Conservation (phyloP, 1,140 invertebrate genomes). For the Alviniconcha marisindica region DNA sequence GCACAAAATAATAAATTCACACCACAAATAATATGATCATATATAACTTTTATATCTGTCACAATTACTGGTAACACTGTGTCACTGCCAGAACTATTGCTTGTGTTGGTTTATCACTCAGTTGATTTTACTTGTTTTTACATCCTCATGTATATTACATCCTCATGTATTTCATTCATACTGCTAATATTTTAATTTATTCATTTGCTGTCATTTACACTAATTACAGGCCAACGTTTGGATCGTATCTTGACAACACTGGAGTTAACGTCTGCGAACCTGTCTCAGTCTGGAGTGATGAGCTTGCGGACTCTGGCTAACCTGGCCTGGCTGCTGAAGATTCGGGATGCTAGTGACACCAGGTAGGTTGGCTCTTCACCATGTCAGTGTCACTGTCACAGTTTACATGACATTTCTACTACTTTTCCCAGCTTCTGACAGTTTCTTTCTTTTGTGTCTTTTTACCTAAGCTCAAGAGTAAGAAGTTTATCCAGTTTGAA, state of each 20-base stretch:
- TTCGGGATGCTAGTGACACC: conserved; percentile 61
- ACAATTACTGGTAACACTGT: too few species aligned
- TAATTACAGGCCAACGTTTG: conserved; percentile 51
- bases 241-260: conserved; percentile 52
- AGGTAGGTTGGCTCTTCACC: too few species aligned
- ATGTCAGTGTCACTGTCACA: background rate
- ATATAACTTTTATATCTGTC: too few species aligned
- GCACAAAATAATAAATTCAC: too few species aligned
- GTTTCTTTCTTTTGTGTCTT: conserved; percentile 1
- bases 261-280: conserved; percentile 47
- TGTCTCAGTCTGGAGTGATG: conserved; percentile 65
- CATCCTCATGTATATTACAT: background rate
- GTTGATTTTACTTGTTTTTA: too few species aligned
- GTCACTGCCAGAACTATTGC: too few species aligned
- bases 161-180: background rate
- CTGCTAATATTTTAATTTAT: background rate
- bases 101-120: too few species aligned
- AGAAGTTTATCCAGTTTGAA: too few species aligned
- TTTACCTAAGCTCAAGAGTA: too few species aligned
- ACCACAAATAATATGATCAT: too few species aligned
- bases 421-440: background rate
- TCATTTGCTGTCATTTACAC: background rate
- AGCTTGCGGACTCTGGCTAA: conserved; percentile 60
- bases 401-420: background rate
- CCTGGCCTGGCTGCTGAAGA: conserved; percentile 56